phyloP scores from a whole-genome alignment of 2,888 invertebrate genomes.

The Crossocerus cetratus region DNA sequence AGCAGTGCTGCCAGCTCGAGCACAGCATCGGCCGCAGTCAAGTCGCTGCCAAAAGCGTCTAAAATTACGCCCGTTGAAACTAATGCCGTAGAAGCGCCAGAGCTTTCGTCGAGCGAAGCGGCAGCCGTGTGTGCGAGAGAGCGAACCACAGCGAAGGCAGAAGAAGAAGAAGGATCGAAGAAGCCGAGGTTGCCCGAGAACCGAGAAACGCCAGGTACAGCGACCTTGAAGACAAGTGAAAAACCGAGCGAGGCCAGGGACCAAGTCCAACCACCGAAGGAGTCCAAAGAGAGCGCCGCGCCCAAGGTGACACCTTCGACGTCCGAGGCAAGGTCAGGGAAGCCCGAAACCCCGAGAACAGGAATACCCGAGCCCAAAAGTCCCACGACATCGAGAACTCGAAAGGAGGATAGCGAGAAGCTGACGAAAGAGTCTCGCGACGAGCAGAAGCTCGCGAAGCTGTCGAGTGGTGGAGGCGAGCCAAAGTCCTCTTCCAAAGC shows the following conservation, averaged over 20 bases:
- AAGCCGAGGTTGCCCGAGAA: conserved; percentile 45
- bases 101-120: conserved; percentile 50
- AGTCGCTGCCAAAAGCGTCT: conserved; percentile 63
- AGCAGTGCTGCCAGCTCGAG: conserved; percentile 40
- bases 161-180: conserved; percentile 27
- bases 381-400: background rate
- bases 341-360: background rate
- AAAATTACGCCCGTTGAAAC: conserved; percentile 65
- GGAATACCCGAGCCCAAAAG: background rate
- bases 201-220: conserved; percentile 30
- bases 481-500: background rate
- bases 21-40: conserved; percentile 22
- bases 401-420: background rate
- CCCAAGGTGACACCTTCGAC: too few relatives aligned
- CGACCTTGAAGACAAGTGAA: conserved; percentile 36
- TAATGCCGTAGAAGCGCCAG: conserved; percentile 64
- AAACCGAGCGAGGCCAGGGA: background rate
- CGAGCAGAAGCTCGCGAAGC: background rate
- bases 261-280: too few relatives aligned
- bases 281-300: too few relatives aligned
- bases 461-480: background rate
- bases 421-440: background rate
- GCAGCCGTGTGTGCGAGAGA: conserved; percentile 43
- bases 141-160: conserved; percentile 34
- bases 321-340: background rate